Base-by-base conservation (phyloP, 2,797 vertebrate species). In the Crocodylus rhombifer region DNA sequence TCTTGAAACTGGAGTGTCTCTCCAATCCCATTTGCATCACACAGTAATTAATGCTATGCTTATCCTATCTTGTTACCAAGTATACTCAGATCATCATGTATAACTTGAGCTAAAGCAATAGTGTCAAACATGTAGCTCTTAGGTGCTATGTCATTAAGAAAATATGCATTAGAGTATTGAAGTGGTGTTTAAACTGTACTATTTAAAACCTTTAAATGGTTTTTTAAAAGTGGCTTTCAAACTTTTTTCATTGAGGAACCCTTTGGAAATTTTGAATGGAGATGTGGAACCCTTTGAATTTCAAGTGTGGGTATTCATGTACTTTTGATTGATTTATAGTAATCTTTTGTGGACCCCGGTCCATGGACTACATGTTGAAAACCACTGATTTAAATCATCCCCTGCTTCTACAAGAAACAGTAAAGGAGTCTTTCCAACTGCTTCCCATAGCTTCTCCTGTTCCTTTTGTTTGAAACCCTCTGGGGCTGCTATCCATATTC, bases 31-130 rank as follows among this genome's bases (percentile, higher is more conserved):
- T 75, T 58, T 86, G 18, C 14, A 1, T 65, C 82, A 71, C 17
- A 42, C 79, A 33, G 0, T 63, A 42, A n/a, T 77, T 55, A 25
- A 0, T 28, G 0, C 73, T 82, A 3, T 6, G 10, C 55, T 51
- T 61, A 0, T 33, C 6, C 0, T 6, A 2, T 64, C 12, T 6
- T 8, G 13, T 73, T 23, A 20, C 3, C 62, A 23, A 2, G 23
- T 16, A 42, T 23, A 0, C 75, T 58, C 67, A 71, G 80, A 15
- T 0, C 1, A 4, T 85, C 90, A 69, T 30, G 9, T 85, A 20
- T 67, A 20, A 75, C 15, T 80, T 67, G 65, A 92, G 1, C 4
- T 42, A 18, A 3, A 0, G 1, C 9, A 0, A 1, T 79, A 61
- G 15, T 83, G 60, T 88, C 28, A 84, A 7, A 33, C 15, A 0